Conservation (phyloP, 2,797 vertebrate genomes). For the Tenualosa thibaudeaui region DNA sequence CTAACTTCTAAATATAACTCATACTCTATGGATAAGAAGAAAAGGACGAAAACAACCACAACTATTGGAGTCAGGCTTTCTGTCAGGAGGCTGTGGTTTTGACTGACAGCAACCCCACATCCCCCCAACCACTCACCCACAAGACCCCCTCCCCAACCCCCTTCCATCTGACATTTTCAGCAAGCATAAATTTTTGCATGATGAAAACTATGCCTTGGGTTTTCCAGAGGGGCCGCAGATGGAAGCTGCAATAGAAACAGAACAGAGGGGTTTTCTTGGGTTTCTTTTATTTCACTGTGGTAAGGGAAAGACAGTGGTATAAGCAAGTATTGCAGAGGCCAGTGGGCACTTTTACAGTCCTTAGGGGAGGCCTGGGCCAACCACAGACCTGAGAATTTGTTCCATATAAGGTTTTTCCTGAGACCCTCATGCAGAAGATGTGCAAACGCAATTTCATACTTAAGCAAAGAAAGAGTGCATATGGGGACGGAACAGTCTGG, state of each 20-base stretch:
- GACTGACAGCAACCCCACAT: slow-evolving; percentile 11
- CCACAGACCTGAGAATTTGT: background rate
- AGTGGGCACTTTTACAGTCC: background rate
- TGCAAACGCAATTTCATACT: background rate
- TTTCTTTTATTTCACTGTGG: slow-evolving; percentile 4
- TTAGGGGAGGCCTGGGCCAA: background rate
- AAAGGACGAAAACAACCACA: slow-evolving; percentile 9
- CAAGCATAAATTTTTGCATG: slow-evolving; percentile 10
- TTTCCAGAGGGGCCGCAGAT: background rate
- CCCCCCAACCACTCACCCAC: background rate
- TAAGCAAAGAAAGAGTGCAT: background rate
- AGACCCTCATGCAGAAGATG: background rate
- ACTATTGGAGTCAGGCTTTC: slow-evolving; percentile 39
- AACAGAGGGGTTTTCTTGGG: background rate
- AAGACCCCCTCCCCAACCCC: background rate
- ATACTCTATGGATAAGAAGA: background rate
- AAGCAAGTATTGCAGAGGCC: background rate
- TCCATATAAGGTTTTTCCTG: background rate
- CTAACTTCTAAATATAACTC: slow-evolving; percentile 28
- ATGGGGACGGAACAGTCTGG: background rate
- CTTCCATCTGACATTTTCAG: background rate
- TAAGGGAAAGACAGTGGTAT: background rate
- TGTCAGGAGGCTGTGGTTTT: slow-evolving; percentile 37
- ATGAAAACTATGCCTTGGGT: slow-evolving; percentile 12
- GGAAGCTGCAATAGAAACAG: background rate